Conservation (phyloP, 1,140 invertebrate species). For the Oedothorax gibbosus region DNA sequence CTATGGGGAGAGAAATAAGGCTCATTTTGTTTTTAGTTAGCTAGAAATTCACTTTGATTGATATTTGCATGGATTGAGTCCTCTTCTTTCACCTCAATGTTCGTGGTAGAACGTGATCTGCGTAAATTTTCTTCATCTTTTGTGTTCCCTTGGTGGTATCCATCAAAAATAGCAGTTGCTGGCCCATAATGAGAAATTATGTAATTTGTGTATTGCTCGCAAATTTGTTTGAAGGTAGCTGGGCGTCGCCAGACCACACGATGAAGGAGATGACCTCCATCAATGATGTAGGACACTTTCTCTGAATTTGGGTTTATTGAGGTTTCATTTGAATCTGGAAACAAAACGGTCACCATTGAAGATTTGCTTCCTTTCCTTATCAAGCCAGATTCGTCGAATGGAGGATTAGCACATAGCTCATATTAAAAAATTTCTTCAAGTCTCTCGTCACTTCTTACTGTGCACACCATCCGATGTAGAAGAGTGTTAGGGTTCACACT, state of each 20-base stretch:
- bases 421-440: too few species aligned
- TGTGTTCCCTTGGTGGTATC: background rate
- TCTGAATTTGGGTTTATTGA: background rate
- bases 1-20: background rate
- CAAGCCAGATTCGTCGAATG: background rate
- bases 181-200: background rate
- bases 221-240: slow-evolving; percentile 4
- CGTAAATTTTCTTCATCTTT: background rate
- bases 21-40: slow-evolving; percentile 12
- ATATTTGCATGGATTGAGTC: background rate
- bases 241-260: slow-evolving; percentile 1
- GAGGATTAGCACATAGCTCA: background rate
- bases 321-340: background rate
- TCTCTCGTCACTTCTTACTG: too few species aligned
- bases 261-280: slow-evolving; percentile 2
- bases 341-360: background rate
- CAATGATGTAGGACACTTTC: slow-evolving; percentile 7
- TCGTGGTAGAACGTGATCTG: background rate
- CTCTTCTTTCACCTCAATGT: too few species aligned
- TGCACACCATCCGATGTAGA: too few species aligned
- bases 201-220: slow-evolving; percentile 5
- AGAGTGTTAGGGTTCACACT: too few species aligned
- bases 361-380: slow-evolving; percentile 3
- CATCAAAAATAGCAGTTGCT: background rate
- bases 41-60: background rate